These are phyloP conservation scores for Callyntrura guangdongensis DNA, from an alignment of 2,888 invertebrate genomes.

Conservation along the genomic window DNA sequence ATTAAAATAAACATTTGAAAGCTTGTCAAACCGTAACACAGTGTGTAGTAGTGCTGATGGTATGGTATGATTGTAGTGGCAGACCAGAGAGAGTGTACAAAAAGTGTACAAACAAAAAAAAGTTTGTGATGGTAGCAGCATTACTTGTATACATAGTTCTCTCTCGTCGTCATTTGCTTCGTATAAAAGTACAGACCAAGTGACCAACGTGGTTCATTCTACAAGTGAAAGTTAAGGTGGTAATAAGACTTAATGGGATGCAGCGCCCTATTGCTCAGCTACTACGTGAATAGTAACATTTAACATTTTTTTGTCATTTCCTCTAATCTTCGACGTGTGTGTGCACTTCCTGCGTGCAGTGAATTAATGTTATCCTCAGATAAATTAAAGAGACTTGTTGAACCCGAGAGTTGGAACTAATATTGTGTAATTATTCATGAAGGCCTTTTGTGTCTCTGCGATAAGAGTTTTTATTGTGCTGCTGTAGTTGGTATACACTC, in stretches of 20 bases:
- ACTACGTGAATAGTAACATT: not conserved
- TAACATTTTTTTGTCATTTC: not conserved
- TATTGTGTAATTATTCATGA: not conserved
- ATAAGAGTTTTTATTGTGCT: not conserved
- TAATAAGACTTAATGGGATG: not conserved
- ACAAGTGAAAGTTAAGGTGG: conserved; percentile 52
- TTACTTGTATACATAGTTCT: not conserved
- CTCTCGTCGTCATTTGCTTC: not conserved
- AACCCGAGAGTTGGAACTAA: too few species aligned
- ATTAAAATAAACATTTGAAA: conserved; percentile 15
- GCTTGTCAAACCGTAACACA: conserved; percentile 17
- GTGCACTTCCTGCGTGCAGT: not conserved
- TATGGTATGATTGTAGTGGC: not conserved
- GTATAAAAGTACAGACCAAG: conserved; percentile 17
- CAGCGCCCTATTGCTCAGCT: not conserved
- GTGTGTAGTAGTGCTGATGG: too few species aligned
- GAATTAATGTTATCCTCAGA: not conserved
- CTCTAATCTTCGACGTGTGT: not conserved
- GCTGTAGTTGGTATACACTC: not conserved
- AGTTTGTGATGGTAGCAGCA: not conserved
- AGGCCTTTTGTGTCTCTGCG: not conserved
- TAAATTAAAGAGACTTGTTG: too few species aligned
- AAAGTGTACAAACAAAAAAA: not conserved
- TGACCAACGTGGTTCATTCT: conserved; percentile 32
- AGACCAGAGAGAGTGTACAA: not conserved